Evolutionary conservation across 2,797 vertebrate genomes (phyloP), one percentile per base, ranked within the genome.

Genomic region (Halcyon chelicuti): DNA sequence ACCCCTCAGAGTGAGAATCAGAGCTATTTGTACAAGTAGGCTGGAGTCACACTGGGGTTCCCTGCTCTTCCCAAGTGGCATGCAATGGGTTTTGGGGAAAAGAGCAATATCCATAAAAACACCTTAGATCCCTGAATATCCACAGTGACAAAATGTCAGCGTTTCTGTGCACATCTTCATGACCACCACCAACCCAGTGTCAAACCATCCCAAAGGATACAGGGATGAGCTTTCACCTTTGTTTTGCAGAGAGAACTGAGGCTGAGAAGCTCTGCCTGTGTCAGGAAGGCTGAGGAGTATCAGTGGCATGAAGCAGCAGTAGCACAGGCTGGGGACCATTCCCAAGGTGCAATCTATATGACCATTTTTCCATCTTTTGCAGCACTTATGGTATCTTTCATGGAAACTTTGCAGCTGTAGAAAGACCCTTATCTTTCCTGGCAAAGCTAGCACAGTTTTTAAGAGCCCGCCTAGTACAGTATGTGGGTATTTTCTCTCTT

Each of bases 401-500:
- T 1, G 37, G 67, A 91, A 96, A 91, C 31, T 73, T 15, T 37
- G 29, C 55, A 78, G 22, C 55, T 90, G n/a, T 6, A 44, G 22
- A 57, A 54, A 66, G 57, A 90, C 73, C 46, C 23, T 86, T 90
- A 95, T 88, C 86, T 89, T 78, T 76, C 47, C 83, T 91, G 92
- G 63, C 35, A 96, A 93, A 96, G 44, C 8, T 31, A 72, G 62
- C 29, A 67, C 19, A 47, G 84, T 89, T 93, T 77, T 54, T 55
- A 91, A 79, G 51, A 84, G 60, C 51, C 63, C 1, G 16, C 20
- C 73, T 78, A 37, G 46, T 65, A 68, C 58, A 90, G 6, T 78
- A 95, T 94, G 88, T 85, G 95, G 96, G 82, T 94, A 96, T 94
- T 96, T 94, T 95, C 94, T 95, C 89, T 84, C 66, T 75, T 96